phyloP scores from a whole-genome alignment of 2,888 invertebrate species.

The Cancer borealis region DNA sequence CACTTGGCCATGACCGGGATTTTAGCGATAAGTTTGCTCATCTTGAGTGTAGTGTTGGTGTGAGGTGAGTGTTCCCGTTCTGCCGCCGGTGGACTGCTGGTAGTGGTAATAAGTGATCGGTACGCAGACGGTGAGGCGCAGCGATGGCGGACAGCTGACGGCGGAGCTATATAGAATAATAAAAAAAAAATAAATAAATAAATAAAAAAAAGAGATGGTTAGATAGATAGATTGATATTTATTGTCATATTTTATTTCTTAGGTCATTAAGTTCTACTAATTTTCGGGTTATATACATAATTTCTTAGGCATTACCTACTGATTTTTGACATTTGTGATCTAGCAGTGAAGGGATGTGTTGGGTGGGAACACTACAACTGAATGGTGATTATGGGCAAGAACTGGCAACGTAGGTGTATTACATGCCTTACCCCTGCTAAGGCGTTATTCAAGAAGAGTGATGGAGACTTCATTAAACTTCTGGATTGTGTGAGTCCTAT shows the following conservation, averaged over 20 bases:
- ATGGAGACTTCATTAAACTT: conserved; percentile 69
- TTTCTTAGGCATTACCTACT: too few species aligned
- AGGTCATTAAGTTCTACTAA: neutral
- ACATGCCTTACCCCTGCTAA: conserved; percentile 39
- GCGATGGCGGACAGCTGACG: neutral
- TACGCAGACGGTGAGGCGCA: neutral
- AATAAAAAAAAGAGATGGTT: neutral
- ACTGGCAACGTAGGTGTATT: conserved; percentile 23
- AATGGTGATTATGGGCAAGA: neutral
- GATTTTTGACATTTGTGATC: too few species aligned
- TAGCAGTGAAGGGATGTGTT: neutral
- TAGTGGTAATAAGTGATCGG: neutral
- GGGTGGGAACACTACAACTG: neutral
- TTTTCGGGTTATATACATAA: neutral
- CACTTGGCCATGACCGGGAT: conserved; percentile 70
- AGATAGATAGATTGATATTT: neutral
- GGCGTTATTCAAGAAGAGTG: conserved; percentile 64
- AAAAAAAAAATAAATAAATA: neutral
- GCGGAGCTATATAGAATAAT: neutral
- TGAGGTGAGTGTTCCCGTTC: neutral
- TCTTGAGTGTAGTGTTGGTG: neutral
- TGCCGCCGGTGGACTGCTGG: neutral
- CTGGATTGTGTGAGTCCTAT: conserved; percentile 66
- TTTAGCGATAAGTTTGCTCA: conserved; percentile 68
- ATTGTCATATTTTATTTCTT: neutral